Evolutionary conservation across 2,888 invertebrate species (phyloP).

Genomic region (Lepas anatifera): DNA sequence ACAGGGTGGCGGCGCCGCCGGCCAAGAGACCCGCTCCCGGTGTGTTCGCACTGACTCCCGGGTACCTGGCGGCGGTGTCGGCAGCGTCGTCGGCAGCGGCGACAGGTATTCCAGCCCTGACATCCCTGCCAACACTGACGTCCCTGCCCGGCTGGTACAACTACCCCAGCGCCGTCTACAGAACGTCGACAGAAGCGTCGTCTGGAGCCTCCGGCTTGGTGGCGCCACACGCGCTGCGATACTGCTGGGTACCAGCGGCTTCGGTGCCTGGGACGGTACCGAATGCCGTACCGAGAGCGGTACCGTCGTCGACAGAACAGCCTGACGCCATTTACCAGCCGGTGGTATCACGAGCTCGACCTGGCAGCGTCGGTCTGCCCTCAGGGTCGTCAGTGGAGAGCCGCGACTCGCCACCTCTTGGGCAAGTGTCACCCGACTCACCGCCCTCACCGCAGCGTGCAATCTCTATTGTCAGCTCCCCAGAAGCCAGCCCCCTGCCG

Average conservation of each 20-base stretch:
- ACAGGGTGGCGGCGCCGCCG: neutral
- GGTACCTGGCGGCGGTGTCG: conserved; percentile 4
- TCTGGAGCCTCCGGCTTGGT: neutral
- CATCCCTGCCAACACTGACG: neutral
- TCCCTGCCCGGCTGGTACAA: neutral
- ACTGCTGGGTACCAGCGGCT: conserved; percentile 8
- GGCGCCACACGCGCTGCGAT: conserved; percentile 8
- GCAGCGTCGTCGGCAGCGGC: neutral
- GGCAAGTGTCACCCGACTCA: neutral
- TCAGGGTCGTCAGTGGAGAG: conserved; percentile 13
- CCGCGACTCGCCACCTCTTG: conserved; percentile 13
- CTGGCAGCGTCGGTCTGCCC: conserved; percentile 20
- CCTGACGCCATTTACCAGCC: no score
- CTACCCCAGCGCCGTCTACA: neutral
- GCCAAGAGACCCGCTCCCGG: neutral
- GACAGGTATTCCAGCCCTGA: neutral
- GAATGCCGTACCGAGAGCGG: no score
- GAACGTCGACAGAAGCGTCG: neutral
- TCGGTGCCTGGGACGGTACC: no score
- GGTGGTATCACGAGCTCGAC: conserved; percentile 12
- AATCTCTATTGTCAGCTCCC: neutral
- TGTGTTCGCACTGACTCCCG: neutral
- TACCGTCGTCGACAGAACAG: no score
- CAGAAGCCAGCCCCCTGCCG: neutral
- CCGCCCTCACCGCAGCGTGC: neutral